Evolutionary conservation across 2,113 vertebrate genomes (phyloP), one percentile per base, ranked within the genome.

Genomic region (Hemibagrus wyckioides): DNA sequence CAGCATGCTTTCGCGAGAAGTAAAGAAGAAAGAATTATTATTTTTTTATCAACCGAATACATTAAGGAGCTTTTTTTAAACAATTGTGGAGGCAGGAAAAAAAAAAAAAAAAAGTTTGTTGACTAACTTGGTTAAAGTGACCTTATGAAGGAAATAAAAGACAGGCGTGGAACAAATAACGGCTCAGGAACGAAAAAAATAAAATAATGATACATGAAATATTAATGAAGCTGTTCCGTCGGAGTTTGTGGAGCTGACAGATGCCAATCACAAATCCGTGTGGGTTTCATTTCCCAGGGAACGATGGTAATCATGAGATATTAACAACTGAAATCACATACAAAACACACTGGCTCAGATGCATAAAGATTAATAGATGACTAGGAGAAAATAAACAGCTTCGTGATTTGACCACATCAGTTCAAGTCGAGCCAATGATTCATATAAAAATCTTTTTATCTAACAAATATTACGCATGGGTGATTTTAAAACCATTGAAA

Each of bases 141-240:
- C 1, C 41, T 75, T 48, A 28, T 76, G 54, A 85, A 44, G 9
- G 23, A 73, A n/a, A 48, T 75, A 39, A 44, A 61, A 76, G 54
- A 76, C 21, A 9, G 10, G 69, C 36, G 0, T 17, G 41, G 1
- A n/a, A 48, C 25, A n/a, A n/a, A n/a, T 48, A 76, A 76, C 28
- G 21, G 21, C 21, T 25, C 21, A 41, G 21, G 0, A 28, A 13
- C 0, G 25, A 39, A 39, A 75, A 75, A 41, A 13, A 44, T 23
- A 36, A 4, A 39, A 39, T 0, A 82, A 61, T 19, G 25, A 63
- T 63, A 61, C 19, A 61, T 82, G 15, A 77, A 86, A 86, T 86
- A 41, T 79, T 79, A 65, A 80, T 21, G 23, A 80, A 69, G 30
- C 63, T 33, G 19, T 56, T 81, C 63, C 63, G 52, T 6, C 6